Evolutionary conservation across 2,888 invertebrate genomes (phyloP), one percentile per base, ranked within the genome.

Genomic region (Conistra vaccinii): DNA sequence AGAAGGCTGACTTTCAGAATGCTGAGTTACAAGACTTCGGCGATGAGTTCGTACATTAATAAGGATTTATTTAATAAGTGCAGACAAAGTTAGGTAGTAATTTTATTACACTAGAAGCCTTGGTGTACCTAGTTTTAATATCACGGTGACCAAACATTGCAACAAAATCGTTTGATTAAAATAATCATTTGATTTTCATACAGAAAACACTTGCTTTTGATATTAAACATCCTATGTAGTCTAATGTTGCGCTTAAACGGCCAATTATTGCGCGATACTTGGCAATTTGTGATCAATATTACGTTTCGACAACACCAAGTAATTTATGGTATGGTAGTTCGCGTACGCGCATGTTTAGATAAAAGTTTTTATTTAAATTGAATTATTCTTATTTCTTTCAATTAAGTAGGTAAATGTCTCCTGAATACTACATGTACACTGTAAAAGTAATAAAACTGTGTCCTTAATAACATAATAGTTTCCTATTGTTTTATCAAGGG

Each of bases 1-100:
- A 85, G 48, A 84, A 84, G 84, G 84, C 86, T 80, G 74, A 81
- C 65, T 71, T 72, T 65, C 76, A 66, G 55, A 81, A 65, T 72
- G 71, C 73, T 68, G 77, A 69, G 71, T 76, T 58, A 66, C 20
- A 61, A 58, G 57, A 65, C 62, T 69, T 84, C 79, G 14, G 79
- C 83, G 76, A 84, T 71, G 66, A 85, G 51, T 75, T 83, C 48
- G 29, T 86, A 65, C 35, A 53, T 73, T 73, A 74, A 26, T 68
- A 73, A 84, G 67, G 57, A 69, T 78, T 83, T 86, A 81, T 75
- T 78, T 86, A 65, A 62, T 80, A 85, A 84, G 80, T 72, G 63
- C 84, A 73, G 82, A 82, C 80, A 81, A 83, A 76, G 66, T 75
- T 81, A 84, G 63, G 35, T 84, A 65, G 74, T 79, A 72, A 71